A percentile compares a stretch with the other conserved stretches of the same genome.
phyloP scores from a whole-genome alignment of 2,888 invertebrate genomes.

The Tinea trinotella region DNA sequence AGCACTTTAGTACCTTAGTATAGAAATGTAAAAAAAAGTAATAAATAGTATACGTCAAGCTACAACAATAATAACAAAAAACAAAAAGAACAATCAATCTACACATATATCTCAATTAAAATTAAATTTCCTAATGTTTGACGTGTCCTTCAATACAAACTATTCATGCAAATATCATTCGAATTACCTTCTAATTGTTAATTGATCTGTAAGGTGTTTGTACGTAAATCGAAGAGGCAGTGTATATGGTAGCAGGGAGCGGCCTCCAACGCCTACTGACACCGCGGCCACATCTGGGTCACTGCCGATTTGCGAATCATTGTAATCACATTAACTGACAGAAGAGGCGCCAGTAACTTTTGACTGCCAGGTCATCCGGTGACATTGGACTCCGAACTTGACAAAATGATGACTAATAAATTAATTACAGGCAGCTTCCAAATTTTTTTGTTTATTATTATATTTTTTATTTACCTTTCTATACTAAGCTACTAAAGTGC shows the following conservation, averaged over 20 bases:
- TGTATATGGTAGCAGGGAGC: slow-evolving; percentile 13
- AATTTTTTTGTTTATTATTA: no score
- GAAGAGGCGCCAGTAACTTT: slow-evolving; percentile 22
- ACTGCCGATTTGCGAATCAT: slow-evolving; percentile 47
- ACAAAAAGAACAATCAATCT: slow-evolving; percentile 38
- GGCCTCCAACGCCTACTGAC: slow-evolving; percentile 31
- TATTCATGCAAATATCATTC: not conserved
- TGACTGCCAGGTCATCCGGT: slow-evolving; percentile 29
- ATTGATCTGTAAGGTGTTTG: slow-evolving; percentile 28
- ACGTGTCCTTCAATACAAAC: not conserved
- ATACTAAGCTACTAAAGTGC: no score
- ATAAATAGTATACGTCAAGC: slow-evolving; percentile 53
- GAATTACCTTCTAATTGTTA: slow-evolving; percentile 35
- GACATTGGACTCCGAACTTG: slow-evolving; percentile 46
- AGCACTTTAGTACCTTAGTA: no score
- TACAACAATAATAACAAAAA: slow-evolving; percentile 26
- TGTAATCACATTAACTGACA: slow-evolving; percentile 40
- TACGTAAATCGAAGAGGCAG: slow-evolving; percentile 8
- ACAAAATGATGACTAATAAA: slow-evolving; percentile 1
- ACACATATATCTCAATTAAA: slow-evolving; percentile 21
- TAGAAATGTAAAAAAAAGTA: no score
- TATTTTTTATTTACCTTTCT: no score
- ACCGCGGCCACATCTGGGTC: slow-evolving; percentile 38
- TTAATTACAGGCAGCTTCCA: no score
- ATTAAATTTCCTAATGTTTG: not conserved